phyloP scores from a whole-genome alignment of 1,140 invertebrate genomes.

The Mycetomoellerius zeteki region DNA sequence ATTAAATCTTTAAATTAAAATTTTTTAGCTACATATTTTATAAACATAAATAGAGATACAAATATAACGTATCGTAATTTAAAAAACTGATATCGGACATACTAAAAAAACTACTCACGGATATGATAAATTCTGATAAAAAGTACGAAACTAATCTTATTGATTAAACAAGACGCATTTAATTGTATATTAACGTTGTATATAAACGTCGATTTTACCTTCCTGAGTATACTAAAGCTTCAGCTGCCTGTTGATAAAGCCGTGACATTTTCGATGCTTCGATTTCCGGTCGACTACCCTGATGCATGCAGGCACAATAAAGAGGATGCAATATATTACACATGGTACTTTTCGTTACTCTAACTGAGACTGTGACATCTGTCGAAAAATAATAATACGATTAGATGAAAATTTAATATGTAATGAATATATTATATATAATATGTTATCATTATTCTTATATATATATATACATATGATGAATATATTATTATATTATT shows the following conservation, averaged over 20 bases:
- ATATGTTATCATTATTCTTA: too few relatives aligned
- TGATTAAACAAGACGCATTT: background rate
- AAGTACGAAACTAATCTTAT: background rate
- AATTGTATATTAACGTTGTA: background rate
- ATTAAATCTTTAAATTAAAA: too few relatives aligned
- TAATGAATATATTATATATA: background rate
- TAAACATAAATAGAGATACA: background rate
- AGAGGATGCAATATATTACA: slow-evolving; percentile 90
- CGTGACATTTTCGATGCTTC: slow-evolving; percentile 88
- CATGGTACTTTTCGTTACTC: slow-evolving; percentile 89
- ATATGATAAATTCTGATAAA: slow-evolving; percentile 7
- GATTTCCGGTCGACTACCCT: slow-evolving; percentile 87
- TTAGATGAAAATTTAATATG: background rate
- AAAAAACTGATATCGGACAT: background rate
- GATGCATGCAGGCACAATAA: slow-evolving; percentile 92
- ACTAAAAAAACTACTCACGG: background rate
- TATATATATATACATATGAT: too few relatives aligned
- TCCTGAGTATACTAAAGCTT: slow-evolving; percentile 87
- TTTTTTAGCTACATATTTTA: background rate
- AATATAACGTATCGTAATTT: background rate
- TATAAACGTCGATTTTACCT: slow-evolving; percentile 75
- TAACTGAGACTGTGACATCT: slow-evolving; percentile 91
- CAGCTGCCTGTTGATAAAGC: slow-evolving; percentile 89
- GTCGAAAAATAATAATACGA: slow-evolving; percentile 53
- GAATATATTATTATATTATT: too few relatives aligned